These are phyloP conservation scores for Orthonyx spaldingii DNA, from an alignment of 2,113 vertebrate genomes.

Conservation along the genomic window DNA sequence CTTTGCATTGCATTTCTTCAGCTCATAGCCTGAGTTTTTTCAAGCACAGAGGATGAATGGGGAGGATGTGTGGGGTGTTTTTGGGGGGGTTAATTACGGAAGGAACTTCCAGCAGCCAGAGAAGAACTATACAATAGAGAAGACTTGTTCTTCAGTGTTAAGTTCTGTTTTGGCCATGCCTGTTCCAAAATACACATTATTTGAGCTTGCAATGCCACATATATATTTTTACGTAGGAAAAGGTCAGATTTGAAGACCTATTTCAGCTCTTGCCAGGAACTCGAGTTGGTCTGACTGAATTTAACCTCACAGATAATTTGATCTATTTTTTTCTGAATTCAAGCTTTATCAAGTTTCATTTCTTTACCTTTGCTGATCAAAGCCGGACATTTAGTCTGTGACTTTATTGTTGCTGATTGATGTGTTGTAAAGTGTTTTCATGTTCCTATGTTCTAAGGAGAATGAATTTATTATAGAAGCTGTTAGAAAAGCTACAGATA, in stretches of 20 bases:
- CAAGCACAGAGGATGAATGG: neutral
- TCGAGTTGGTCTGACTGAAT: neutral
- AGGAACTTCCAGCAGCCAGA: neutral
- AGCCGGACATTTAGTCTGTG: neutral
- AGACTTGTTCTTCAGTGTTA: neutral
- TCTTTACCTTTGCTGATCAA: neutral
- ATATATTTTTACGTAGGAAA: neutral
- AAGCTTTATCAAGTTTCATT: neutral
- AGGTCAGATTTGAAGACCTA: neutral
- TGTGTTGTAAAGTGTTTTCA: neutral
- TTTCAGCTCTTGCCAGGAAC: neutral
- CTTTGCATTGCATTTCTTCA: neutral
- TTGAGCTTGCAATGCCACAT: neutral
- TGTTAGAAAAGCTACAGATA: neutral
- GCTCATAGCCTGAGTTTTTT: neutral
- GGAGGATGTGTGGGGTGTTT: neutral
- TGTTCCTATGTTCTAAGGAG: neutral
- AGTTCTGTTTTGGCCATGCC: neutral
- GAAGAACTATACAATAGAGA: neutral
- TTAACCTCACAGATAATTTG: neutral
- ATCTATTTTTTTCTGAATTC: neutral
- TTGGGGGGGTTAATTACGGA: fast-evolving
- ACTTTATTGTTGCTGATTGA: neutral
- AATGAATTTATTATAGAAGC: neutral
- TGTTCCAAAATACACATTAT: neutral